These are phyloP conservation scores for Rhinogobio ventralis DNA, from an alignment of 2,797 vertebrate species.

Conservation along the genomic window DNA sequence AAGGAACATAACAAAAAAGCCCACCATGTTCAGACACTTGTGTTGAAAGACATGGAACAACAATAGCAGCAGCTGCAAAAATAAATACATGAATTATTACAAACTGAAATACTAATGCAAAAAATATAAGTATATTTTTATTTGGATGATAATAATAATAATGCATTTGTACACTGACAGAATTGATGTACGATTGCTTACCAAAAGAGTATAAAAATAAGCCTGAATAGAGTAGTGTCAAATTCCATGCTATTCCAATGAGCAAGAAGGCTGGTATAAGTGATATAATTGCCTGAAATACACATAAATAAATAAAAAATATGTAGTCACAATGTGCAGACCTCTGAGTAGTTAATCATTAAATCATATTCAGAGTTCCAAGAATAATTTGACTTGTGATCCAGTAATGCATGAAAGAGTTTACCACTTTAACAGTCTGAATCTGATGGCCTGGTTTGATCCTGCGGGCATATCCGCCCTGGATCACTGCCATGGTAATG, in stretches of 20 bases:
- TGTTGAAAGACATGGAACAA: slow-evolving; percentile 92
- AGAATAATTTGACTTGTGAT: not conserved
- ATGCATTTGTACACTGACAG: not conserved
- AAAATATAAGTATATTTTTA: not conserved
- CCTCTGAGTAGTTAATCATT: slow-evolving; percentile 18
- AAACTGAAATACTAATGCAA: not conserved
- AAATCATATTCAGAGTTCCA: not conserved
- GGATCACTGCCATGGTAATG: slow-evolving; percentile 92
- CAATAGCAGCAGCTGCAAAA: slow-evolving; percentile 88
- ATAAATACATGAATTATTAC: not conserved
- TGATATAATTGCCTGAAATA: slow-evolving; percentile 84
- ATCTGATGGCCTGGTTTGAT: slow-evolving; percentile 90
- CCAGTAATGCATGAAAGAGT: not conserved
- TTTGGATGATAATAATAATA: not conserved
- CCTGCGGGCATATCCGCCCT: slow-evolving; percentile 91
- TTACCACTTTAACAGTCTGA: slow-evolving; percentile 84
- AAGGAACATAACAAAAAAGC: slow-evolving; percentile 40
- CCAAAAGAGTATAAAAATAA: slow-evolving; percentile 92
- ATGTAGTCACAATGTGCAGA: not conserved
- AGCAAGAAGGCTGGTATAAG: slow-evolving; percentile 92
- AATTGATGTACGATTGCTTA: slow-evolving; percentile 72
- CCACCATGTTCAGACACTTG: slow-evolving; percentile 91
- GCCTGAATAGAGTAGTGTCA: slow-evolving; percentile 82
- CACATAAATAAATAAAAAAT: slow-evolving; percentile 14
- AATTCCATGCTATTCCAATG: slow-evolving; percentile 85